phyloP scores from a whole-genome alignment of 2,113 vertebrate species.

The Rhynchopsitta pachyrhyncha region DNA sequence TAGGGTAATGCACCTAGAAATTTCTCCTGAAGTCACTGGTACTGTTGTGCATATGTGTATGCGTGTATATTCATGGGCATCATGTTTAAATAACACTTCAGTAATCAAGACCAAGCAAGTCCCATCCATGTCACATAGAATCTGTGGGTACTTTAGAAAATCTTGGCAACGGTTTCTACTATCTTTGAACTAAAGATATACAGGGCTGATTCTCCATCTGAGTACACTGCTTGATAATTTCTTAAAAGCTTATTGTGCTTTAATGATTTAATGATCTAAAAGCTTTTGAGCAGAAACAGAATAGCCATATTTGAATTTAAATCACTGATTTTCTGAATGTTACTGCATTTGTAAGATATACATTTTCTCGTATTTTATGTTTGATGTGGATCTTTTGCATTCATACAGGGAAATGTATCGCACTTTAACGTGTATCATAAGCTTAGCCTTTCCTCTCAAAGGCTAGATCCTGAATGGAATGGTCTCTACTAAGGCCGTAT shows the following conservation, averaged over 20 bases:
- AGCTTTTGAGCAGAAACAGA: neutral
- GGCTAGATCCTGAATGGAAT: neutral
- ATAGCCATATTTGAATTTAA: neutral
- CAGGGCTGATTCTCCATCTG: neutral
- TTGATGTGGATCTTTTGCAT: neutral
- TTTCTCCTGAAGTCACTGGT: neutral
- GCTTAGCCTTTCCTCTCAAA: neutral
- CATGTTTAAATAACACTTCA: neutral
- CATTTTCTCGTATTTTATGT: neutral
- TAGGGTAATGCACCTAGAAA: neutral
- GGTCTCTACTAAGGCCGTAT: neutral
- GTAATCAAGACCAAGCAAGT: neutral
- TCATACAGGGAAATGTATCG: neutral
- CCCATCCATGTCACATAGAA: neutral
- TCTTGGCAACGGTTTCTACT: neutral
- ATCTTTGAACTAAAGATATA: neutral
- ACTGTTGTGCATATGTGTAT: neutral
- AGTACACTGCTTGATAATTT: neutral
- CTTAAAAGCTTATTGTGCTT: neutral
- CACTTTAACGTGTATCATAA: neutral
- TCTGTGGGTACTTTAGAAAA: neutral
- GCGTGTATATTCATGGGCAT: neutral
- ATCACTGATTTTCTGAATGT: neutral
- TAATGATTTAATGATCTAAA: neutral
- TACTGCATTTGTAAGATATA: neutral